These are phyloP conservation scores for Habrosyne pyritoides DNA, from an alignment of 2,888 invertebrate genomes.

Conservation along the genomic window DNA sequence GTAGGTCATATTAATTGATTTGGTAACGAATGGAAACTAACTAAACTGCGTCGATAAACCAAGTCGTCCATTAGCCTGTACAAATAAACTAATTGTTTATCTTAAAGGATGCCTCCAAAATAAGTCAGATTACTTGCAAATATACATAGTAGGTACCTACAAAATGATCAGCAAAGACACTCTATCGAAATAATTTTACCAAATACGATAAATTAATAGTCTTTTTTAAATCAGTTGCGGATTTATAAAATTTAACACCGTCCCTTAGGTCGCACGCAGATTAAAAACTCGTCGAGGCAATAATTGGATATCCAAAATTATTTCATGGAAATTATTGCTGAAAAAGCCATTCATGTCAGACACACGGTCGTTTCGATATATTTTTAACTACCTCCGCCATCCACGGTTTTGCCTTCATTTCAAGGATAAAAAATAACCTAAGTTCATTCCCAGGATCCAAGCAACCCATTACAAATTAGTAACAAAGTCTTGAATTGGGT, in stretches of 20 bases:
- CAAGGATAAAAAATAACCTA: not conserved
- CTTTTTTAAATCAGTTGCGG: slow-evolving; percentile 24
- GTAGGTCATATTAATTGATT: no score
- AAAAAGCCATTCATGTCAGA: slow-evolving; percentile 1
- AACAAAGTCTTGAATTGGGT: no score
- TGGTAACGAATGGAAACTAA: no score
- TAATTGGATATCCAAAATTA: slow-evolving; percentile 50
- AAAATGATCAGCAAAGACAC: no score
- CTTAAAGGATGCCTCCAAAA: no score
- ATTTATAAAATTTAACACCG: slow-evolving; percentile 29
- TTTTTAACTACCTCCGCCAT: not conserved
- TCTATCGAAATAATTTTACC: not conserved
- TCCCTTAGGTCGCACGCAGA: slow-evolving; percentile 32
- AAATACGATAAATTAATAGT: slow-evolving; percentile 15
- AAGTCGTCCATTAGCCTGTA: no score
- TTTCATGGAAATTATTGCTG: slow-evolving; percentile 14
- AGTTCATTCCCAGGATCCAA: not conserved
- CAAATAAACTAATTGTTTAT: no score
- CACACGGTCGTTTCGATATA: not conserved
- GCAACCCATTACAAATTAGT: no score
- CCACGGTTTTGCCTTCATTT: not conserved
- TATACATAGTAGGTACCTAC: no score
- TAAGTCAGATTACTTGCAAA: no score
- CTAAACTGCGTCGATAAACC: no score
- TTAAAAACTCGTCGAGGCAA: slow-evolving; percentile 45